phyloP scores from a whole-genome alignment of 1,140 invertebrate species.

The Campodea augens region DNA sequence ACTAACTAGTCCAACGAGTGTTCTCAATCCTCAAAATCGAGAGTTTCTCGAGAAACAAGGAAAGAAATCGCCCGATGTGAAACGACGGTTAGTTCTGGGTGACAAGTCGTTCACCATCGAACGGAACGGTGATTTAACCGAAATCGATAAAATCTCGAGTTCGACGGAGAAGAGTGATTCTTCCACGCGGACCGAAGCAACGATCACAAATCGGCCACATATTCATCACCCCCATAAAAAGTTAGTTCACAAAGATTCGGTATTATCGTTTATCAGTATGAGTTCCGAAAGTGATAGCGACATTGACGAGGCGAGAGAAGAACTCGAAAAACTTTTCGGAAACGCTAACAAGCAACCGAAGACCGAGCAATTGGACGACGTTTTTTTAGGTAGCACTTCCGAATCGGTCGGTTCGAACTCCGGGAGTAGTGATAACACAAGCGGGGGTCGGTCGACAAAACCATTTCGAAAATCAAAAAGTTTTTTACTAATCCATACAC shows the following conservation, averaged over 20 bases:
- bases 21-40: slow-evolving; percentile 32
- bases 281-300: slow-evolving; percentile 12
- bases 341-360: too few species aligned
- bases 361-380: too few species aligned
- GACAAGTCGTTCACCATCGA: slow-evolving; percentile 32
- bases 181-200: background rate
- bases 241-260: slow-evolving; percentile 12
- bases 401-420: too few species aligned
- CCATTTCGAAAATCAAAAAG: background rate
- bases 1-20: too few species aligned
- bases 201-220: background rate
- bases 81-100: slow-evolving; percentile 22
- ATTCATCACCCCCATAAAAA: background rate
- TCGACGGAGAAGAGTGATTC: background rate
- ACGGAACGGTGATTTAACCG: slow-evolving; percentile 30
- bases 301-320: slow-evolving; percentile 7
- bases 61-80: slow-evolving; percentile 16
- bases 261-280: slow-evolving; percentile 12
- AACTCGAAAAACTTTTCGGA: background rate
- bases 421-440: too few species aligned
- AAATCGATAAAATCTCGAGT: slow-evolving; percentile 17
- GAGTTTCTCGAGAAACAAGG: slow-evolving; percentile 30
- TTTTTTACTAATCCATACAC: background rate
- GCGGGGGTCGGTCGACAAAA: too few species aligned
- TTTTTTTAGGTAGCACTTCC: too few species aligned